phyloP scores from a whole-genome alignment of 2,113 vertebrate species.

The Sula dactylatra region DNA sequence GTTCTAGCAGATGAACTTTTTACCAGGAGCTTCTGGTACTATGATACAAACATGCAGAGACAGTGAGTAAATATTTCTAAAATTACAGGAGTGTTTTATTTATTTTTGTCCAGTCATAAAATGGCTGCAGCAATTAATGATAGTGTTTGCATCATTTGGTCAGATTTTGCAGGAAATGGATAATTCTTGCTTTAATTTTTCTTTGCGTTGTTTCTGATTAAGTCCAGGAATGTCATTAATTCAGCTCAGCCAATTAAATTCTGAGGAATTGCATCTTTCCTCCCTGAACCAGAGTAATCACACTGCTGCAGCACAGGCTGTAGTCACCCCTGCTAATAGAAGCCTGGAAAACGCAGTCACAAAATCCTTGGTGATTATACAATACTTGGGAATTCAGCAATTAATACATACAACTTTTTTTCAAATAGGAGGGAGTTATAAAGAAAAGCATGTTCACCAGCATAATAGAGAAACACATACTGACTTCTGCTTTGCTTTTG shows the following conservation, averaged over 20 bases:
- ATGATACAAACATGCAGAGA: not conserved
- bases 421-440: not conserved
- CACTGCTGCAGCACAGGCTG: not conserved
- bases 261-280: not conserved
- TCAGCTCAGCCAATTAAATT: not conserved
- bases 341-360: not conserved
- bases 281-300: not conserved
- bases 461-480: not conserved
- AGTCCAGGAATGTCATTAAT: constrained; percentile 20
- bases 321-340: not conserved
- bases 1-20: not conserved
- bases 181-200: constrained; percentile 12
- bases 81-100: not conserved
- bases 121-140: not conserved
- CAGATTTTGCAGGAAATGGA: not conserved
- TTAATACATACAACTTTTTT: not conserved
- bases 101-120: not conserved
- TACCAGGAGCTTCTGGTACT: not conserved
- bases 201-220: constrained; percentile 12
- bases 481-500: not conserved
- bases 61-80: not conserved
- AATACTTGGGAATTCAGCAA: not conserved
- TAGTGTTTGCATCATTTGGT: not conserved
- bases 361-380: not conserved
- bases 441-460: not conserved